Conservation (phyloP, 1,140 invertebrate species). For the Pseudomyrmex cubaensis region DNA sequence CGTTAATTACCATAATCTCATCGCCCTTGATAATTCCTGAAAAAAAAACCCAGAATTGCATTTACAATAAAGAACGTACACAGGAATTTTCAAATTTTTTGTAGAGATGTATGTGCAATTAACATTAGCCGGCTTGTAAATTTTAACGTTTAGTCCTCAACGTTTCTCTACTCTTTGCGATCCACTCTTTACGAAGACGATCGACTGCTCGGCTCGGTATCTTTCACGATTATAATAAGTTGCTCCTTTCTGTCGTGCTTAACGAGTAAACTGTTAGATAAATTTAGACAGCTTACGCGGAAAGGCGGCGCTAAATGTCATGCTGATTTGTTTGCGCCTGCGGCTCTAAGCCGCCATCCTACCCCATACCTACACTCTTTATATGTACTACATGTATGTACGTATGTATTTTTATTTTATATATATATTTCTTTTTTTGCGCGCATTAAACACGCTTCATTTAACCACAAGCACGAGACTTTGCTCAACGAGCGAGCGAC, state of each 20-base stretch:
- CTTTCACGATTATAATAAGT: slow-evolving; percentile 56
- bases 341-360: slow-evolving; percentile 48
- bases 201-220: slow-evolving; percentile 51
- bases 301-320: slow-evolving; percentile 60
- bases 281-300: slow-evolving; percentile 46
- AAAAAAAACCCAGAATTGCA: neutral
- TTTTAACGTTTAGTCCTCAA: neutral
- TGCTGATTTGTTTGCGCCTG: slow-evolving; percentile 55
- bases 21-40: slow-evolving; percentile 98
- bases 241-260: slow-evolving; percentile 34
- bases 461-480: slow-evolving; percentile 56
- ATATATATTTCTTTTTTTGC: slow-evolving; percentile 35
- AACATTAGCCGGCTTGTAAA: neutral
- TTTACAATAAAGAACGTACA: too few relatives aligned
- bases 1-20: slow-evolving; percentile 99
- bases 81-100: too few relatives aligned
- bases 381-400: neutral
- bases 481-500: slow-evolving; percentile 45
- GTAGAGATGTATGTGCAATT: neutral
- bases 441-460: slow-evolving; percentile 55
- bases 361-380: neutral
- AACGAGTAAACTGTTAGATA: slow-evolving; percentile 19
- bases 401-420: slow-evolving; percentile 26
- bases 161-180: neutral
- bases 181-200: slow-evolving; percentile 12